These are phyloP conservation scores for Mungos mungo DNA, from an alignment of 2,113 vertebrate genomes.

Conservation along the genomic window DNA sequence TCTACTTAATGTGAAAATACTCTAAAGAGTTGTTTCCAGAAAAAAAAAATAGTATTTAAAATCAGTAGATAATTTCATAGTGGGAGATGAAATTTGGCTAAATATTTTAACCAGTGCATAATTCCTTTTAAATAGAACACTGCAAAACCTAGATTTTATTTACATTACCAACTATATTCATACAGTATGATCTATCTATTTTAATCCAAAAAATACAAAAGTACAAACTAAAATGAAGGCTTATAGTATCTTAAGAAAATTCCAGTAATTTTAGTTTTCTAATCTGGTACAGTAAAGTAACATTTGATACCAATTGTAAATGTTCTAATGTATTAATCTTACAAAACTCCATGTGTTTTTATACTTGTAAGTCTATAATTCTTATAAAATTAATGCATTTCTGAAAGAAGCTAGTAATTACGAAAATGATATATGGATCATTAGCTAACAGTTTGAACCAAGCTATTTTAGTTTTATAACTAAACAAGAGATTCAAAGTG, in stretches of 20 bases:
- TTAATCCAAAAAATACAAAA: slow-evolving; percentile 43
- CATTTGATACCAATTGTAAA: slow-evolving; percentile 29
- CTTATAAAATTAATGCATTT: slow-evolving; percentile 63
- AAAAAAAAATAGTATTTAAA: background rate
- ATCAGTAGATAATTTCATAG: slow-evolving; percentile 25
- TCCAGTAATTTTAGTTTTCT: background rate
- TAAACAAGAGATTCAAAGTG: slow-evolving; percentile 70
- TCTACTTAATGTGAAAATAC: slow-evolving; percentile 27
- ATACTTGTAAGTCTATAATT: slow-evolving; percentile 51
- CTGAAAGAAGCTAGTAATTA: slow-evolving; percentile 69
- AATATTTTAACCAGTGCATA: slow-evolving; percentile 20
- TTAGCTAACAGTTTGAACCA: slow-evolving; percentile 78
- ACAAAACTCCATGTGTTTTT: slow-evolving; percentile 39
- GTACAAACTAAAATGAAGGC: background rate
- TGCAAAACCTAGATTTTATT: slow-evolving; percentile 25
- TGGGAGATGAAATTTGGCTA: slow-evolving; percentile 33
- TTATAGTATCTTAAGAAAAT: background rate
- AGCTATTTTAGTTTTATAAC: slow-evolving; percentile 73
- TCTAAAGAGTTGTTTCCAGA: background rate
- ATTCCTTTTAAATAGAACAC: slow-evolving; percentile 25
- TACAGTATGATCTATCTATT: slow-evolving; percentile 15
- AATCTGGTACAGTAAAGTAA: slow-evolving; percentile 18
- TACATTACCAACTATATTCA: background rate
- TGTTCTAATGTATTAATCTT: slow-evolving; percentile 26
- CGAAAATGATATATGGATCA: slow-evolving; percentile 74